Percentiles rank a stretch among this genome's conserved stretches.
phyloP scores from a whole-genome alignment of 2,113 vertebrate species.

The Hydrochoerus hydrochaeris region DNA sequence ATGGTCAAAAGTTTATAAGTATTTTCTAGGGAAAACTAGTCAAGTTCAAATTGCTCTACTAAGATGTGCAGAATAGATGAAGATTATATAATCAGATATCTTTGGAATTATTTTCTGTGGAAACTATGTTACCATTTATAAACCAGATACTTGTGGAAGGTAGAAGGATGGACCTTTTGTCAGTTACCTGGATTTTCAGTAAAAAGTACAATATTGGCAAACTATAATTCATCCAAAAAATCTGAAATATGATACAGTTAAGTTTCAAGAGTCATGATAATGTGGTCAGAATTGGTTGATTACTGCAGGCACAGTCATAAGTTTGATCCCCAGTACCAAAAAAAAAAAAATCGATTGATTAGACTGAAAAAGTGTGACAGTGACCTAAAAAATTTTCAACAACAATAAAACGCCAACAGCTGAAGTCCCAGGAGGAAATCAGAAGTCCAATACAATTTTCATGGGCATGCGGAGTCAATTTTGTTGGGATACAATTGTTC shows the following conservation, averaged over 20 bases:
- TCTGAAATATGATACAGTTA: neutral
- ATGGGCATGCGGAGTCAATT: neutral
- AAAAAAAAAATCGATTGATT: too few species aligned
- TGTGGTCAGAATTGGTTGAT: neutral
- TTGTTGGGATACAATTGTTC: neutral
- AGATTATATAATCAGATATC: neutral
- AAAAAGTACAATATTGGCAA: neutral
- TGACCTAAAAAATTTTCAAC: neutral
- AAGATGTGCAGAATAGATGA: neutral
- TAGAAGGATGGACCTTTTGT: neutral
- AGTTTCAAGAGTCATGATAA: neutral
- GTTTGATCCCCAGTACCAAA: too few species aligned
- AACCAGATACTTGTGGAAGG: neutral
- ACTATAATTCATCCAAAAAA: neutral
- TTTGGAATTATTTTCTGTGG: neutral
- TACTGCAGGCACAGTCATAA: too few species aligned
- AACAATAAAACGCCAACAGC: neutral
- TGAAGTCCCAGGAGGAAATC: neutral
- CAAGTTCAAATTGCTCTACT: neutral
- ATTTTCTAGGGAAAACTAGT: neutral
- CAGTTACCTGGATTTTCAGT: neutral
- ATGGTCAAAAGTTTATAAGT: neutral
- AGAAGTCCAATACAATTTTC: neutral
- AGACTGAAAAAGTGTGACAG: neutral
- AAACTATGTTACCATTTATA: neutral